A percentile compares a stretch with the other conserved stretches of the same genome.
Conservation (phyloP, 2,797 vertebrate genomes). For the Hipposideros larvatus region DNA sequence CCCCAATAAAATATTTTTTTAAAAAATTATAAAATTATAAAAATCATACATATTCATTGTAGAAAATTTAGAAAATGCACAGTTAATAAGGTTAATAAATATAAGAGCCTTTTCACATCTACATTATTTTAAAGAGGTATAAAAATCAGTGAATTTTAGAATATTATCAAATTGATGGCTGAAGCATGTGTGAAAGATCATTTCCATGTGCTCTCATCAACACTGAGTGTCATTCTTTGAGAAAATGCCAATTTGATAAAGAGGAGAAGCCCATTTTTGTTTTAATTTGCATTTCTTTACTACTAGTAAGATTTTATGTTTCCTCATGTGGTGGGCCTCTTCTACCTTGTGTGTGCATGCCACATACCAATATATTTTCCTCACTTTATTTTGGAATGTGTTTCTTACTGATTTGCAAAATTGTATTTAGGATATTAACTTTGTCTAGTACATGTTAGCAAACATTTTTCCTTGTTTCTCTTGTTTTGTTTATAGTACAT, state of each 20-base stretch:
- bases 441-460: neutral
- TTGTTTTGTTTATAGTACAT: conserved; percentile 33
- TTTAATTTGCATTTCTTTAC: conserved; percentile 7
- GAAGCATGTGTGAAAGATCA: neutral
- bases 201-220: neutral
- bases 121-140: conserved; percentile 64
- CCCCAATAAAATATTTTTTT: too few relatives aligned
- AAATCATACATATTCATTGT: conserved; percentile 67
- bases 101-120: conserved; percentile 60
- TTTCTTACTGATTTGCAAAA: conserved; percentile 59
- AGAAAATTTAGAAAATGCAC: conserved; percentile 67
- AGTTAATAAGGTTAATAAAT: conserved; percentile 43
- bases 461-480: conserved; percentile 13
- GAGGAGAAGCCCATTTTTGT: neutral
- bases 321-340: neutral
- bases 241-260: neutral
- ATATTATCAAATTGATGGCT: conserved; percentile 50
- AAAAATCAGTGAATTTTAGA: conserved; percentile 59
- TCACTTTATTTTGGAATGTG: conserved; percentile 35
- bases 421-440: conserved; percentile 30
- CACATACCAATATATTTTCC: neutral
- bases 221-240: neutral
- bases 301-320: neutral
- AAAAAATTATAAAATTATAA: neutral
- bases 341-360: neutral